phyloP scores from a whole-genome alignment of 2,113 vertebrate species.

The Myrmecophaga tridactyla region DNA sequence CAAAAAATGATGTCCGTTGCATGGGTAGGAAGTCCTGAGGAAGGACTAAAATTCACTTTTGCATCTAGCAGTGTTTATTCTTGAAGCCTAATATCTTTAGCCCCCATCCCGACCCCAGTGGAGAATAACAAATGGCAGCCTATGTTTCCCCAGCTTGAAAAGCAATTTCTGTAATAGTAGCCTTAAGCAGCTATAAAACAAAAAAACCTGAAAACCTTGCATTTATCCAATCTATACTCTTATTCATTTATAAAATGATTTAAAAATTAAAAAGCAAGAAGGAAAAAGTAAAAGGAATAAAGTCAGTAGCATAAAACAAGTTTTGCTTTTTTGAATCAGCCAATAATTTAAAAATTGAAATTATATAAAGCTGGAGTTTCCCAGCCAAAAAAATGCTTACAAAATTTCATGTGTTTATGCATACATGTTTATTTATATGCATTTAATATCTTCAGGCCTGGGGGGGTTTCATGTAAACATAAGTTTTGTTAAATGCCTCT shows the following conservation, averaged over 20 bases:
- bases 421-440: slow-evolving; percentile 56
- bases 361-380: slow-evolving; percentile 60
- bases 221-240: not conserved
- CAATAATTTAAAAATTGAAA: slow-evolving; percentile 49
- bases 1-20: not conserved
- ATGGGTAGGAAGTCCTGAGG: not conserved
- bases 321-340: slow-evolving; percentile 55
- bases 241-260: slow-evolving; percentile 29
- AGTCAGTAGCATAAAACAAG: not conserved
- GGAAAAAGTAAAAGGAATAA: slow-evolving; percentile 31
- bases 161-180: slow-evolving; percentile 1
- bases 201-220: slow-evolving; percentile 14
- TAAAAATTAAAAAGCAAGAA: not conserved
- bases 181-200: not conserved
- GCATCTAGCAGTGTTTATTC: not conserved
- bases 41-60: slow-evolving; percentile 24
- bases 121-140: slow-evolving; percentile 28
- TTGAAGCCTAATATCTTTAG: slow-evolving; percentile 28
- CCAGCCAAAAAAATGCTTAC: slow-evolving; percentile 55
- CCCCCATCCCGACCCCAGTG: not conserved
- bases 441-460: slow-evolving; percentile 53
- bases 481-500: slow-evolving; percentile 68
- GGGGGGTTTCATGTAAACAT: slow-evolving; percentile 66
- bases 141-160: slow-evolving; percentile 29
- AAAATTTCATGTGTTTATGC: slow-evolving; percentile 55